Evolutionary conservation across 2,113 vertebrate species (phyloP).

Genomic region (Microtus montanus): DNA sequence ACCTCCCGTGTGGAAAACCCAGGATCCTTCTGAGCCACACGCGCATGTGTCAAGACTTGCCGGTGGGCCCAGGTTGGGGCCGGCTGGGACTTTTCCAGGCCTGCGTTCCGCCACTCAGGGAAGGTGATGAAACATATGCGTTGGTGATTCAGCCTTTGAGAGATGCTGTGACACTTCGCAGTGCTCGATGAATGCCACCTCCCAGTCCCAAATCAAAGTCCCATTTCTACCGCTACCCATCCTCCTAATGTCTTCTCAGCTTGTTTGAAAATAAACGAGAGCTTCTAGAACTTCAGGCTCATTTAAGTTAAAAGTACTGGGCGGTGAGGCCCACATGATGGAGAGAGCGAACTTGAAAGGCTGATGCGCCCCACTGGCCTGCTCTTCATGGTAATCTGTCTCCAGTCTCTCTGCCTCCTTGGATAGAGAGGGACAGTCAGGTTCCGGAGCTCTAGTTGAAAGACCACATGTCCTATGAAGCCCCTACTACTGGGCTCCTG

Average conservation of each 20-base stretch:
- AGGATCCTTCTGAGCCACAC: neutral
- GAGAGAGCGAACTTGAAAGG: neutral
- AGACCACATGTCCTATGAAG: neutral
- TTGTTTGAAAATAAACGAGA: neutral
- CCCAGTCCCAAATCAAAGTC: neutral
- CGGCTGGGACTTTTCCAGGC: neutral
- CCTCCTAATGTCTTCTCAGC: rapidly evolving
- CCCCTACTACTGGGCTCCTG: neutral
- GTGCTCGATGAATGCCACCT: too few species aligned
- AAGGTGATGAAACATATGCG: neutral
- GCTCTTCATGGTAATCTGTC: rapidly evolving
- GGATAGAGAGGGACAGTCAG: neutral
- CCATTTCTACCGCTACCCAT: rapidly evolving
- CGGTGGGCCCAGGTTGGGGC: neutral
- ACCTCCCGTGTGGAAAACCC: neutral
- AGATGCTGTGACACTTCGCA: neutral
- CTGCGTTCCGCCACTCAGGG: neutral
- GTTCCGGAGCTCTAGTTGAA: neutral
- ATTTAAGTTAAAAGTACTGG: neutral
- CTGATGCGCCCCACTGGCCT: rapidly evolving
- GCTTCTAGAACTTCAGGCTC: neutral
- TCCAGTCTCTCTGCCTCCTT: neutral
- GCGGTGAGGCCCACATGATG: neutral
- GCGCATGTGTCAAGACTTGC: rapidly evolving
- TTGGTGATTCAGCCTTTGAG: neutral